These are phyloP conservation scores for Agrenia bidenticulata DNA, from an alignment of 2,888 invertebrate species.

Conservation along the genomic window DNA sequence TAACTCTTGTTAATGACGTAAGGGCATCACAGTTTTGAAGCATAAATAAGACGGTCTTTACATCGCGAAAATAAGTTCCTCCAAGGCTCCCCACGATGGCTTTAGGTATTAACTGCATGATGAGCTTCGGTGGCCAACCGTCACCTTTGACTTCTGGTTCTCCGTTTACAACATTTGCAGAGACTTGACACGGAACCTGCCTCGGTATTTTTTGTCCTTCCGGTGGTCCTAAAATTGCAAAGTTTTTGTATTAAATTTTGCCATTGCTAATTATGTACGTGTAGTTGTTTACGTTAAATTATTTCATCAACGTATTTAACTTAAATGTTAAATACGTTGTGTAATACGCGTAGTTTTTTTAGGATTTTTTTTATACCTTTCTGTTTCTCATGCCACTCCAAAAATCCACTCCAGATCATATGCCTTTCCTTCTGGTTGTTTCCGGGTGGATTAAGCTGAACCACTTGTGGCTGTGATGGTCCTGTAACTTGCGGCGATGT, in stretches of 20 bases:
- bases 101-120: conserved; percentile 94
- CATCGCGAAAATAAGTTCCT: conserved; percentile 82
- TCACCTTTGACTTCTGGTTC: conserved; percentile 91
- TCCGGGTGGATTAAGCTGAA: conserved; percentile 13
- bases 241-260: no score
- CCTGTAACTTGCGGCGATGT: conserved; percentile 53
- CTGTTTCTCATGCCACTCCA: conserved; percentile 92
- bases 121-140: conserved; percentile 86
- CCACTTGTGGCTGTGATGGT: conserved; percentile 53
- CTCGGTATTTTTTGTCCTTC: conserved; percentile 75
- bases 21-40: conserved; percentile 82
- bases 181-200: conserved; percentile 75
- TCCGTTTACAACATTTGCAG: conserved; percentile 70
- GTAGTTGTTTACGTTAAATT: no score
- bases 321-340: no score
- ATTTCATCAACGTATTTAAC: no score
- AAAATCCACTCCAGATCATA: conserved; percentile 74
- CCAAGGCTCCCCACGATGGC: conserved; percentile 86
- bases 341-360: no score
- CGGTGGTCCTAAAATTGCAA: conserved; percentile 57
- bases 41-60: conserved; percentile 88
- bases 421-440: conserved; percentile 60
- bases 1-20: conserved; percentile 84
- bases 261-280: no score
- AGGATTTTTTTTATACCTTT: conserved; percentile 59